Percentiles rank a stretch among this genome's conserved stretches.
phyloP scores from a whole-genome alignment of 1,140 invertebrate species.

The Antheraea pernyi region DNA sequence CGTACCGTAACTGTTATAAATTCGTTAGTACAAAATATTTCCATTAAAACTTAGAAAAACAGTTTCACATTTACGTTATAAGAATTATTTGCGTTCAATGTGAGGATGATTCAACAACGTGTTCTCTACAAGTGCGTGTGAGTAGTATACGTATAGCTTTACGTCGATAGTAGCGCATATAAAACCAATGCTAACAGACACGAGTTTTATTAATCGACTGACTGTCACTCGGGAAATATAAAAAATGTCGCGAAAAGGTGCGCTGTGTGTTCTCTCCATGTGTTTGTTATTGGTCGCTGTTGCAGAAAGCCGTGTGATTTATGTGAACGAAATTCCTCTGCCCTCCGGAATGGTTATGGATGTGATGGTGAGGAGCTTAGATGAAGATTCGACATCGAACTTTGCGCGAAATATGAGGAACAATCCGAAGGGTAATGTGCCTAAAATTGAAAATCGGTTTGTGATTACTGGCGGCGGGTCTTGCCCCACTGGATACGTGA shows the following conservation, averaged over 20 bases:
- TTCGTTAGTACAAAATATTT: too few species aligned
- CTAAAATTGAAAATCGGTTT: constrained; percentile 17
- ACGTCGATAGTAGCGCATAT: neutral
- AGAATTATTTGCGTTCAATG: neutral
- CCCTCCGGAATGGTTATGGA: neutral
- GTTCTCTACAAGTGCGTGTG: too few species aligned
- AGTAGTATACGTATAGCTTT: neutral
- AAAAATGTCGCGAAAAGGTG: neutral
- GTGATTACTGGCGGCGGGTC: constrained; percentile 10
- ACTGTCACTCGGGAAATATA: neutral
- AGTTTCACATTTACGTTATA: too few species aligned
- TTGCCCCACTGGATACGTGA: constrained; percentile 20
- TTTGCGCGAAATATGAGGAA: neutral
- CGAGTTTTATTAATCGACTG: neutral
- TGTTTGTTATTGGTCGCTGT: neutral
- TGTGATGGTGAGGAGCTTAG: neutral
- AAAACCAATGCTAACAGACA: neutral
- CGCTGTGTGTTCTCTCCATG: neutral
- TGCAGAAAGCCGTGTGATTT: neutral
- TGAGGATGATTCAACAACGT: too few species aligned
- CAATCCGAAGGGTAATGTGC: constrained; percentile 1
- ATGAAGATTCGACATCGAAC: neutral
- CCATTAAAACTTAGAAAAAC: too few species aligned
- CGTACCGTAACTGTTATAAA: too few species aligned
- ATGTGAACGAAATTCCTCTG: neutral